Conservation (phyloP, 2,113 vertebrate species). For the Eurystomus gularis region DNA sequence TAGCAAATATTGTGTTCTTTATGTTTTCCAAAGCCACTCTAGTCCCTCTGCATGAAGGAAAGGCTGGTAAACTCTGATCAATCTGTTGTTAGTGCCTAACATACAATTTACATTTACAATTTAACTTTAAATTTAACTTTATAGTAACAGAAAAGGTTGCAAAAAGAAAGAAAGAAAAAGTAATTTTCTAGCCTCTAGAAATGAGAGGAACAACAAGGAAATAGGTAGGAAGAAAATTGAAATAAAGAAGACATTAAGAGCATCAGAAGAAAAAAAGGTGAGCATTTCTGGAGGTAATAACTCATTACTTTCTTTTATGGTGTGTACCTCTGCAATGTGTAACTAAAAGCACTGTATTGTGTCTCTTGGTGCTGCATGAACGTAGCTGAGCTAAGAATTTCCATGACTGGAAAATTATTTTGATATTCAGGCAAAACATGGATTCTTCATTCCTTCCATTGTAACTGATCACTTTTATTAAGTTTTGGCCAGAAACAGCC, state of each 20-base stretch:
- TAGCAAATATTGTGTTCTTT: not conserved
- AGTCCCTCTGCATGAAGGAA: not conserved
- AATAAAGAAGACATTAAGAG: not conserved
- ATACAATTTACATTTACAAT: fast-evolving
- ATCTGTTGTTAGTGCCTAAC: not conserved
- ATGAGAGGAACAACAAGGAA: not conserved
- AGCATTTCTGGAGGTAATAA: not conserved
- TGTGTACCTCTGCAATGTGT: not conserved
- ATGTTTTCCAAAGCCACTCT: not conserved
- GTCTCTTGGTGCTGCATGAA: not conserved
- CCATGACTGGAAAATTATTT: not conserved
- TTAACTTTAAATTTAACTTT: not conserved
- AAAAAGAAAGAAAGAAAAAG: not conserved
- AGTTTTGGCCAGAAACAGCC: not conserved
- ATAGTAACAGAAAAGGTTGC: not conserved
- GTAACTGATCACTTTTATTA: not conserved
- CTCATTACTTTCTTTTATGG: not conserved
- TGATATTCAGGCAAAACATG: not conserved
- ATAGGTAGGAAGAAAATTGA: not conserved
- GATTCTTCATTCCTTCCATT: not conserved
- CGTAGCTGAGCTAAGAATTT: not conserved
- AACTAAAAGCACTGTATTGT: not conserved
- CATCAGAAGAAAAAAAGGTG: not conserved
- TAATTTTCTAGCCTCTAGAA: not conserved
- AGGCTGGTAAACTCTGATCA: not conserved